Evolutionary conservation across 1,140 invertebrate species (phyloP).

Genomic region (Apis cerana): DNA sequence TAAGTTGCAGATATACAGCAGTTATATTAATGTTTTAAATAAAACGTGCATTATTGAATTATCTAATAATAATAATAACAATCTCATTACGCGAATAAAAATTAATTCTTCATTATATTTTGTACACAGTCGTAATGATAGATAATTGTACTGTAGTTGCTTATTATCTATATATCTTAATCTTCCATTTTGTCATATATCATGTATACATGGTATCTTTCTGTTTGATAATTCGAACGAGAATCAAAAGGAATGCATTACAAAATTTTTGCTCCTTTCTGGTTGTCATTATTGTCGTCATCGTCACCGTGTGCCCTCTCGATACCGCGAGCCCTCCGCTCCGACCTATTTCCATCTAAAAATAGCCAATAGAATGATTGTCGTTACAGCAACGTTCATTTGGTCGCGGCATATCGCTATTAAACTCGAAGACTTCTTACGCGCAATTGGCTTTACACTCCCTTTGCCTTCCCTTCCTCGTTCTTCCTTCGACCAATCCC

Average conservation of each 20-base stretch:
- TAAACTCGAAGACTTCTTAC: slow-evolving; percentile 51
- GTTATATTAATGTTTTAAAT: neutral
- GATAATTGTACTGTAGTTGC: slow-evolving; percentile 34
- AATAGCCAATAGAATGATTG: slow-evolving; percentile 81
- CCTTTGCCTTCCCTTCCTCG: neutral
- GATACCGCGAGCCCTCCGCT: slow-evolving; percentile 69
- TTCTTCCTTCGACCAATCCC: neutral
- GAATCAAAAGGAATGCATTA: neutral
- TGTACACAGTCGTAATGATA: neutral
- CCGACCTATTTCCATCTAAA: slow-evolving; percentile 79
- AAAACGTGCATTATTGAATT: slow-evolving; percentile 34
- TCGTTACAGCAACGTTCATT: slow-evolving; percentile 64
- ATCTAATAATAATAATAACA: slow-evolving; percentile 40
- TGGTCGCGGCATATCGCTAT: slow-evolving; percentile 63
- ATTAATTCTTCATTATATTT: slow-evolving; percentile 33
- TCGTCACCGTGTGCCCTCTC: slow-evolving; percentile 44
- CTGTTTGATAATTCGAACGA: neutral
- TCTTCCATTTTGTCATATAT: neutral
- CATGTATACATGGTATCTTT: neutral
- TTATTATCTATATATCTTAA: neutral
- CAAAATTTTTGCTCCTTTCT: neutral
- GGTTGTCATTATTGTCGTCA: neutral
- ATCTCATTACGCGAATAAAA: slow-evolving; percentile 18
- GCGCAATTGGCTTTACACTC: slow-evolving; percentile 43
- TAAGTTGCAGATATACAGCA: slow-evolving; percentile 31